A percentile compares a stretch with the other conserved stretches of the same genome.
Conservation (phyloP, 2,888 invertebrate species). For the Drosophila meridiana region DNA sequence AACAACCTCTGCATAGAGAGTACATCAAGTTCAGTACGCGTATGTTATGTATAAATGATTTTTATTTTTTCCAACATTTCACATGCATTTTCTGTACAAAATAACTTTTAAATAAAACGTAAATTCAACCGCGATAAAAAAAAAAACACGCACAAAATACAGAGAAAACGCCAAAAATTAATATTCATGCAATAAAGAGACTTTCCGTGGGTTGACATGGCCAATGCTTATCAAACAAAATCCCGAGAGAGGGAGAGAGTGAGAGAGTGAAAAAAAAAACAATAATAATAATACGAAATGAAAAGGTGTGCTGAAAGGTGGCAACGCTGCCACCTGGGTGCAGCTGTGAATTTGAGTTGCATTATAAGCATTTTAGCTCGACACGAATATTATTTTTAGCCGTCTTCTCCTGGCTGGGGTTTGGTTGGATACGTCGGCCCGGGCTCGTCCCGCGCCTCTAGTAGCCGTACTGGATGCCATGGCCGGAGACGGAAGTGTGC, state of each 20-base stretch:
- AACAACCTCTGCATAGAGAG: neutral
- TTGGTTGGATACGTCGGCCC: constrained; percentile 8
- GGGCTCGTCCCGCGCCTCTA: constrained; percentile 51
- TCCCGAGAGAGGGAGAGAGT: neutral
- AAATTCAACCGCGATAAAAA: constrained; percentile 76
- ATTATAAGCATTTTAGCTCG: constrained; percentile 53
- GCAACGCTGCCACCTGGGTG: constrained; percentile 16
- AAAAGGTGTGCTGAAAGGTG: constrained; percentile 11
- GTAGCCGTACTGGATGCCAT: constrained; percentile 85
- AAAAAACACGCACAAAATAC: constrained; percentile 39
- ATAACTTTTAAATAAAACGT: constrained; percentile 68
- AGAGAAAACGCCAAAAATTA: constrained; percentile 33
- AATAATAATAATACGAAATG: neutral
- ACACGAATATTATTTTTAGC: constrained; percentile 55
- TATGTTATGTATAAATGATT: constrained; percentile 39
- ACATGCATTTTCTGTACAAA: constrained; percentile 79
- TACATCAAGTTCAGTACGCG: neutral
- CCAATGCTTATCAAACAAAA: constrained; percentile 11
- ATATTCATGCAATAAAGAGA: constrained; percentile 18
- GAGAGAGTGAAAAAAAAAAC: neutral
- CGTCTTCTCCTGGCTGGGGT: constrained; percentile 18
- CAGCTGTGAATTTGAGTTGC: constrained; percentile 35
- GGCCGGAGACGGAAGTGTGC: constrained; percentile 84
- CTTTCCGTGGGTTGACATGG: constrained; percentile 18
- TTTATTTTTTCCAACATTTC: constrained; percentile 71